Evolutionary conservation across 2,888 invertebrate genomes (phyloP).

Genomic region (Corbicula japonica): DNA sequence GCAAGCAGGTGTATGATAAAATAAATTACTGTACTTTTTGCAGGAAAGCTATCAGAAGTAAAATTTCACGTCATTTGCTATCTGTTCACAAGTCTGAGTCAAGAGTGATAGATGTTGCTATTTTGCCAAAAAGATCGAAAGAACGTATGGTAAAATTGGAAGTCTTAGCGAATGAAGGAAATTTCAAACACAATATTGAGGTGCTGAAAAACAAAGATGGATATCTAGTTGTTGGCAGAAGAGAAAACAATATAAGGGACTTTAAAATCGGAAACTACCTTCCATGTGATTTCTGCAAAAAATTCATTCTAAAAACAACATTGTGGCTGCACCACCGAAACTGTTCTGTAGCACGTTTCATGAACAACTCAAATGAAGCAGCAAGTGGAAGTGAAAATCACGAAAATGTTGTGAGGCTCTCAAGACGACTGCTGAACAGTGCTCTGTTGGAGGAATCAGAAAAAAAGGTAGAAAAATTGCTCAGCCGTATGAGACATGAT

Average conservation of each 20-base stretch:
- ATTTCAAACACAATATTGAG: too few species aligned
- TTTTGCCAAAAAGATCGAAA: too few species aligned
- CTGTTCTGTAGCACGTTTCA: constrained; percentile 25
- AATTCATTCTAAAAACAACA: constrained; percentile 42
- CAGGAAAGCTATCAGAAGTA: too few species aligned
- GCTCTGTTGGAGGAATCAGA: constrained; percentile 36
- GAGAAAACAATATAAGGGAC: constrained; percentile 19
- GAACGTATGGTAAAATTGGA: too few species aligned
- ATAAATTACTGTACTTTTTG: too few species aligned
- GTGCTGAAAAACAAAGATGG: constrained; percentile 18
- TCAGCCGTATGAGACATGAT: constrained; percentile 46
- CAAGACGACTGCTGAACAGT: constrained; percentile 37
- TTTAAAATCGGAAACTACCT: constrained; percentile 35
- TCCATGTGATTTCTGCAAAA: constrained; percentile 49
- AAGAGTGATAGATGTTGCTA: too few species aligned
- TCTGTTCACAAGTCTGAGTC: too few species aligned
- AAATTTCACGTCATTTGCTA: too few species aligned
- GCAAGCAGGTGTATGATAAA: too few species aligned
- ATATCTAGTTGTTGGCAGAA: constrained; percentile 36
- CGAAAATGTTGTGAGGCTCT: constrained; percentile 32
- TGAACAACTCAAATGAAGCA: constrained; percentile 10
- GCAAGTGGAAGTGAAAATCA: constrained; percentile 3
- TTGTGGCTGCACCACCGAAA: constrained; percentile 41
- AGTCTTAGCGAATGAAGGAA: too few species aligned
- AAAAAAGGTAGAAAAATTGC: constrained; percentile 30